A percentile compares a stretch with the other conserved stretches of the same genome.
These are phyloP conservation scores for Resseliella maxima DNA, from an alignment of 2,888 invertebrate genomes.

Conservation along the genomic window DNA sequence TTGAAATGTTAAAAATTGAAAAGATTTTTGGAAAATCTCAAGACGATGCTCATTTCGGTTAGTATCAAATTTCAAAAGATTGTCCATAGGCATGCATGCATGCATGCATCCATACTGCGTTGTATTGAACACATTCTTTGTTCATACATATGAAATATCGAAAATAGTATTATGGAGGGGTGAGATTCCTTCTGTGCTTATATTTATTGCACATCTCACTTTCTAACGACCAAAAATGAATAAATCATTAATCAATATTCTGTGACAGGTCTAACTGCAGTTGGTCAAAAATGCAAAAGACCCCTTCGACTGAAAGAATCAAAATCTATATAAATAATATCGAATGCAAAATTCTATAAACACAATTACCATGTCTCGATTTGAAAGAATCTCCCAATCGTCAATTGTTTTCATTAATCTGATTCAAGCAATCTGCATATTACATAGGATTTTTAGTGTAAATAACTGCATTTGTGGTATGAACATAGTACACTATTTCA, in stretches of 20 bases:
- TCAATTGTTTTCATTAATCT: slow-evolving; percentile 18
- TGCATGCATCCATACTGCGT: no score
- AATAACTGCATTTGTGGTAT: slow-evolving; percentile 2
- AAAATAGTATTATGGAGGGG: not conserved
- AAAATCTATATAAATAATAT: not conserved
- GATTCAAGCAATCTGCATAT: slow-evolving; percentile 3
- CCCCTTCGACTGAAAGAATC: not conserved
- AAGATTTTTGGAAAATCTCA: not conserved
- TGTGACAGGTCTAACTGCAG: slow-evolving; percentile 46
- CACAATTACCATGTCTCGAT: not conserved
- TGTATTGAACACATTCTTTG: no score
- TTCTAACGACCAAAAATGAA: slow-evolving; percentile 6
- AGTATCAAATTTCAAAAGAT: not conserved
- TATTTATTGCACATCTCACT: slow-evolving; percentile 27
- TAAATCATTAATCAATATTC: slow-evolving; percentile 46
- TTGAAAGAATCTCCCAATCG: not conserved
- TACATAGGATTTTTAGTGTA: slow-evolving; percentile 21
- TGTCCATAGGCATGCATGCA: no score
- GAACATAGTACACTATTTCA: not conserved
- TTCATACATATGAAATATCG: not conserved
- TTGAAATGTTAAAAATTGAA: not conserved
- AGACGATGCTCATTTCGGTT: slow-evolving; percentile 8
- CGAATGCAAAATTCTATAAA: not conserved
- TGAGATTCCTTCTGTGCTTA: not conserved
- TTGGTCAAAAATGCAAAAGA: slow-evolving; percentile 33